These are phyloP conservation scores for Athalia rosae DNA, from an alignment of 2,888 invertebrate species.

Conservation along the genomic window DNA sequence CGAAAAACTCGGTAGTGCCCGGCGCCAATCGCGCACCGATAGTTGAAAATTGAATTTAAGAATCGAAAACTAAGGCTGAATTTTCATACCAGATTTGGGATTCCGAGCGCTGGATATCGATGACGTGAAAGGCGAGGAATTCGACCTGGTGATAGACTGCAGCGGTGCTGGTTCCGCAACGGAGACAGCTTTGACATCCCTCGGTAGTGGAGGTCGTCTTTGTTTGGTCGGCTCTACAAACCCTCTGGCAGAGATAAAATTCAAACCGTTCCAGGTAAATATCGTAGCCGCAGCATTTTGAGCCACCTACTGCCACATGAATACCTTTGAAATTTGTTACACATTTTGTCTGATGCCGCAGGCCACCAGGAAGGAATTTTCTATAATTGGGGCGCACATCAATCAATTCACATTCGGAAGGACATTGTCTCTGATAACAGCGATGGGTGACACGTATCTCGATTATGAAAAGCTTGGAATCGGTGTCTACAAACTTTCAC, in stretches of 20 bases:
- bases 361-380: conserved; percentile 80
- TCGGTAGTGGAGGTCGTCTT: conserved; percentile 79
- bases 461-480: conserved; percentile 79
- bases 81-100: conserved; percentile 76
- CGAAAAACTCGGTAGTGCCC: conserved; percentile 9
- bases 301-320: neutral
- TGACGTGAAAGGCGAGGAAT: conserved; percentile 75
- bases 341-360: conserved; percentile 70
- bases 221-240: conserved; percentile 82
- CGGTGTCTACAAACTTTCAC: conserved; percentile 75
- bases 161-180: conserved; percentile 83
- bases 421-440: conserved; percentile 78
- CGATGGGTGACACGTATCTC: conserved; percentile 80
- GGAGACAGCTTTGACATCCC: conserved; percentile 77
- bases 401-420: conserved; percentile 82
- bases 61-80: neutral
- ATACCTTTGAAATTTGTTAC: neutral
- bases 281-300: neutral
- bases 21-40: neutral
- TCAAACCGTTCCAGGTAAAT: conserved; percentile 65
- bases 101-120: conserved; percentile 77
- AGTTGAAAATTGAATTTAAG: neutral
- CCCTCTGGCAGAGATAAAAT: conserved; percentile 74
- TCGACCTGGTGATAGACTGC: conserved; percentile 83
- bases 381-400: conserved; percentile 80